Percentiles rank a stretch among this genome's conserved stretches.
Conservation (phyloP, 2,797 vertebrate species). For the Anguilla megastoma region DNA sequence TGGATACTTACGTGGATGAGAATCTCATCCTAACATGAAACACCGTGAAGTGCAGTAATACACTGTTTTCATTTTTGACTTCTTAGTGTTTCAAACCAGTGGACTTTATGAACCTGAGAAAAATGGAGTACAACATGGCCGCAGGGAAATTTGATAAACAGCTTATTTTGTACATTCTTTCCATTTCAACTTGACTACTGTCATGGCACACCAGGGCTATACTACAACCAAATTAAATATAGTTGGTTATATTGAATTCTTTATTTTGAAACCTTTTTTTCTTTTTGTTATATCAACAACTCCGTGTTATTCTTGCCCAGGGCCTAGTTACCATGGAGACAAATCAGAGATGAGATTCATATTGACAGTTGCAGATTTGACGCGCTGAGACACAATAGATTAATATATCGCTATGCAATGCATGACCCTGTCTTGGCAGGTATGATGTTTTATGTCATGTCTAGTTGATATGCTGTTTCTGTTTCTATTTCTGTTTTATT, state of each 20-base stretch:
- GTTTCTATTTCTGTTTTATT: neutral
- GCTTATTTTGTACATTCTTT: neutral
- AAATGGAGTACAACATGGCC: neutral
- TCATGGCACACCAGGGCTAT: neutral
- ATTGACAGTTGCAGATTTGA: constrained; percentile 23
- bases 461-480: neutral
- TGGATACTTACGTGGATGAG: neutral
- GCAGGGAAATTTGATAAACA: neutral
- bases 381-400: neutral
- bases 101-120: neutral
- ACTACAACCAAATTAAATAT: neutral
- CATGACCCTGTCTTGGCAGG: constrained; percentile 12
- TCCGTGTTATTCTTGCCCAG: neutral
- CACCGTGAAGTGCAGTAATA: neutral
- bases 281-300: neutral
- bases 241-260: neutral
- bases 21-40: neutral
- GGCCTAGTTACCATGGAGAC: constrained; percentile 40
- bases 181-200: neutral
- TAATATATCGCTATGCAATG: constrained; percentile 21
- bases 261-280: neutral
- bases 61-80: neutral
- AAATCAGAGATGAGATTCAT: constrained; percentile 17
- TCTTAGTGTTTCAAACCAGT: neutral
- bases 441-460: constrained; percentile 12